Evolutionary conservation across 2,888 invertebrate genomes (phyloP).

Genomic region (Thyatira batis): DNA sequence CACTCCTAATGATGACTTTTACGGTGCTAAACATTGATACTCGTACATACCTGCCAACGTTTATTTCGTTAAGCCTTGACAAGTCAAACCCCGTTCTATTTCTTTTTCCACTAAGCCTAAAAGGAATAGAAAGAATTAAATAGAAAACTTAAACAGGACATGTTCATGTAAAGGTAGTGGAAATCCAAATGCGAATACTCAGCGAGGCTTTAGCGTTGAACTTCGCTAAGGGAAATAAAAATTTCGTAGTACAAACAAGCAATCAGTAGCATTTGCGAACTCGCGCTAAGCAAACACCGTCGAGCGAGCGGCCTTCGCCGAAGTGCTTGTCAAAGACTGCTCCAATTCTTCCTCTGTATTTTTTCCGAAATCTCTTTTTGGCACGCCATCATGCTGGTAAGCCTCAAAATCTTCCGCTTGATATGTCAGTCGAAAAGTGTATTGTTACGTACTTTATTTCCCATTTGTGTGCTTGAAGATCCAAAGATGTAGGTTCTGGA

Average conservation of each 20-base stretch:
- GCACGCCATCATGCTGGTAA: slow-evolving; percentile 11
- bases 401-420: slow-evolving; percentile 6
- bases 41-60: too few species aligned
- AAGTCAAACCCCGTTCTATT: neutral
- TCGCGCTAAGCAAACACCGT: slow-evolving; percentile 64
- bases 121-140: neutral
- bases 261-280: slow-evolving; percentile 76
- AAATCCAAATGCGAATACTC: slow-evolving; percentile 41
- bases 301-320: slow-evolving; percentile 36
- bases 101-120: neutral
- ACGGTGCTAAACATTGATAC: too few species aligned
- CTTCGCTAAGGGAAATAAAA: slow-evolving; percentile 62
- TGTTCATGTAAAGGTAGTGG: slow-evolving; percentile 16
- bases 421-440: slow-evolving; percentile 7
- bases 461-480: too few species aligned
- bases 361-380: slow-evolving; percentile 49
- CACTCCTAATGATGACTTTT: too few species aligned
- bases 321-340: slow-evolving; percentile 68
- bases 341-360: slow-evolving; percentile 55
- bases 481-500: too few species aligned
- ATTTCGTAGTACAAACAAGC: slow-evolving; percentile 73
- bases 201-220: slow-evolving; percentile 43
- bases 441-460: neutral
- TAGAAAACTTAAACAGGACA: slow-evolving; percentile 1
- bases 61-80: too few species aligned